Conservation (phyloP, 1,140 invertebrate species). For the Orius insidiosus region DNA sequence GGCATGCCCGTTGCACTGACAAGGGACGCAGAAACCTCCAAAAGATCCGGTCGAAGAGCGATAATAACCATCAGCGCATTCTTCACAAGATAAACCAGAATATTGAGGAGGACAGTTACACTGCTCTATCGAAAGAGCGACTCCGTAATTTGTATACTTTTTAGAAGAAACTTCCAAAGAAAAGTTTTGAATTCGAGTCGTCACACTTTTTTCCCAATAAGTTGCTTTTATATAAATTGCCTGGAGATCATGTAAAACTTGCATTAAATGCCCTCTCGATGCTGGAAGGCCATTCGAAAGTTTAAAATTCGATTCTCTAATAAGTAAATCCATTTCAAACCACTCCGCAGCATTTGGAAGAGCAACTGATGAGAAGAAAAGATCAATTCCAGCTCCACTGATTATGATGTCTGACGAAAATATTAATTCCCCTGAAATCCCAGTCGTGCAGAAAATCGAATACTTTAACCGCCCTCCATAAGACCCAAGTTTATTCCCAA, state of each 20-base stretch:
- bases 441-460: slow-evolving; percentile 51
- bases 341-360: slow-evolving; percentile 46
- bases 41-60: slow-evolving; percentile 58
- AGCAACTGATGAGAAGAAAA: slow-evolving; percentile 58
- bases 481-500: slow-evolving; percentile 68
- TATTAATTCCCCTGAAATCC: slow-evolving; percentile 26
- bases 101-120: slow-evolving; percentile 89
- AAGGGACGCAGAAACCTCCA: slow-evolving; percentile 79
- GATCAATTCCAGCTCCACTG: slow-evolving; percentile 45
- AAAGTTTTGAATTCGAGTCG: slow-evolving; percentile 44
- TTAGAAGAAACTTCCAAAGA: slow-evolving; percentile 46
- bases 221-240: slow-evolving; percentile 72
- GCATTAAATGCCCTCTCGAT: slow-evolving; percentile 79
- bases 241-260: slow-evolving; percentile 62
- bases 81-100: slow-evolving; percentile 77
- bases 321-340: slow-evolving; percentile 35
- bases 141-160: slow-evolving; percentile 27
- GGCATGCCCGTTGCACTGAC: slow-evolving; percentile 79
- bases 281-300: slow-evolving; percentile 45
- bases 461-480: slow-evolving; percentile 79
- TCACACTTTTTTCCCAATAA: slow-evolving; percentile 57
- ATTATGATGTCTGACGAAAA: slow-evolving; percentile 51
- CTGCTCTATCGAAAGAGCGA: slow-evolving; percentile 66
- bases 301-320: slow-evolving; percentile 61
- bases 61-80: slow-evolving; percentile 81